Evolutionary conservation across 2,113 vertebrate species (phyloP).

Genomic region (Anarhynchus alexandrinus): DNA sequence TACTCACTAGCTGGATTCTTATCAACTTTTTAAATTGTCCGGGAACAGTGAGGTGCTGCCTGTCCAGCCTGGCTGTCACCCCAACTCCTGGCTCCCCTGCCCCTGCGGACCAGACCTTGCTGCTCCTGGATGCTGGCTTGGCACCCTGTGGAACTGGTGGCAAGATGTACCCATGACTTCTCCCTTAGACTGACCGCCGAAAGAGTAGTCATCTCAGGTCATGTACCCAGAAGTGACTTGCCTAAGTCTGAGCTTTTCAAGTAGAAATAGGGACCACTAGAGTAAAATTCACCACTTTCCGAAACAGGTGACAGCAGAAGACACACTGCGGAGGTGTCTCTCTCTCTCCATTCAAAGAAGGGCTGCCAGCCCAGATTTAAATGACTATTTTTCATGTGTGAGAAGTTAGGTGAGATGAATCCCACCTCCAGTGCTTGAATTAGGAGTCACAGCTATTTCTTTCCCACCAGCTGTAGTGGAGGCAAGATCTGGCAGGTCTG

Average conservation of each 20-base stretch:
- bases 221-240: background rate
- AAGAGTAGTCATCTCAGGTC: background rate
- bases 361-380: background rate
- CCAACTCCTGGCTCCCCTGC: background rate
- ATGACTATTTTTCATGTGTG: background rate
- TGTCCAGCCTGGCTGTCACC: background rate
- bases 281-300: background rate
- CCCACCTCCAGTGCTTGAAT: background rate
- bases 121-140: background rate
- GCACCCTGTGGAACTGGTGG: background rate
- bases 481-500: constrained; percentile 22
- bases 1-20: background rate
- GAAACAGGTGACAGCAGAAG: background rate
- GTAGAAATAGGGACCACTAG: background rate
- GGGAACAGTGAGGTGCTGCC: background rate
- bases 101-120: background rate
- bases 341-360: background rate
- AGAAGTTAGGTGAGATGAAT: constrained; percentile 7
- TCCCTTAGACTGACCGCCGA: background rate
- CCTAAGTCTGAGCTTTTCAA: background rate
- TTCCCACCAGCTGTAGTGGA: constrained; percentile 6
- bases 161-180: background rate
- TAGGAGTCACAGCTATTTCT: constrained; percentile 24
- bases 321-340: background rate
- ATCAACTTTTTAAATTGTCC: background rate